Percentiles rank a stretch among this genome's conserved stretches.
Evolutionary conservation across 2,113 vertebrate genomes (phyloP).

Genomic region (Grantiella picta): DNA sequence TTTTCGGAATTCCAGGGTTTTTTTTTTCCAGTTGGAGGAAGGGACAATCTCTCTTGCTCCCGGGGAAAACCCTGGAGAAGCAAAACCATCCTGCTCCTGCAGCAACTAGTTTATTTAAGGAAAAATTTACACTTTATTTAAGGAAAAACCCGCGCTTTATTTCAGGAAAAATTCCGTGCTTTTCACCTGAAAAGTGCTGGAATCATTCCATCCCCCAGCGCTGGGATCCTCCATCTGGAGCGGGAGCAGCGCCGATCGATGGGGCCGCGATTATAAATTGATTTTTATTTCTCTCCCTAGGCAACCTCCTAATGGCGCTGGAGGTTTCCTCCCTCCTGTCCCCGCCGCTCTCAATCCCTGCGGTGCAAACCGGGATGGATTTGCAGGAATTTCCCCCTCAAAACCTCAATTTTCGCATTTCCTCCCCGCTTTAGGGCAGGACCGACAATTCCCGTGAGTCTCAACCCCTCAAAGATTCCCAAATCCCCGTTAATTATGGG

Average conservation of each 20-base stretch:
- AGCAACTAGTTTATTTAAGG: neutral
- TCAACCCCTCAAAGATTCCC: neutral
- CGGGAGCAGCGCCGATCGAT: conserved; percentile 36
- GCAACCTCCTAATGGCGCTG: conserved; percentile 19
- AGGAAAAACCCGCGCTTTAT: neutral
- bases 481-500: neutral
- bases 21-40: neutral
- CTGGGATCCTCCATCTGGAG: neutral
- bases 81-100: neutral
- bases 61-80: neutral
- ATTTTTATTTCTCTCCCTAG: neutral
- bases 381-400: neutral
- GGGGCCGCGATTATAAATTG: conserved; percentile 66
- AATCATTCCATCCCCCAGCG: neutral
- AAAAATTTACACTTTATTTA: neutral
- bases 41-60: neutral
- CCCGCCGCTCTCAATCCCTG: neutral
- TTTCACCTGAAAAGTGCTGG: neutral
- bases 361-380: no score
- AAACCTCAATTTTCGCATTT: neutral
- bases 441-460: neutral
- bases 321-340: neutral
- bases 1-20: neutral
- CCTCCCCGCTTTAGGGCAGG: neutral
- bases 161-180: neutral